Conservation (phyloP, 2,113 vertebrate genomes). For the Gymnogyps californianus region DNA sequence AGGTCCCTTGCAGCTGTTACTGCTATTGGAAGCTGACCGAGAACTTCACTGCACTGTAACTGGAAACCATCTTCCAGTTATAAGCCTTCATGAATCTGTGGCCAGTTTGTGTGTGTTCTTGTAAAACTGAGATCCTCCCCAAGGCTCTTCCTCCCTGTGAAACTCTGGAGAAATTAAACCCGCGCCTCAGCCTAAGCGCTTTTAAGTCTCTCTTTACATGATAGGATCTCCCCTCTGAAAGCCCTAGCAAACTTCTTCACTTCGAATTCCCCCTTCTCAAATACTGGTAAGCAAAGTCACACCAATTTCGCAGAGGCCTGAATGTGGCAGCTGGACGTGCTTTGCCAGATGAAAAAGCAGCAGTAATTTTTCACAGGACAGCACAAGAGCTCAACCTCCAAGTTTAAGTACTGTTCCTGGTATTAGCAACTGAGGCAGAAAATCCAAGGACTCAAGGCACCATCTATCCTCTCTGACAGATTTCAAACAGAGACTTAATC, state of each 20-base stretch:
- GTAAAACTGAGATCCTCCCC: background rate
- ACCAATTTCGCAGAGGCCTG: background rate
- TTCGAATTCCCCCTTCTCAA: background rate
- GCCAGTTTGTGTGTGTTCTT: background rate
- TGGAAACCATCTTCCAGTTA: background rate
- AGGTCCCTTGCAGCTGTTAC: background rate
- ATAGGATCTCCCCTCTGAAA: background rate
- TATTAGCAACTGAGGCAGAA: background rate
- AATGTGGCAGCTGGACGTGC: rapidly evolving
- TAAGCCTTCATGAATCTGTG: background rate
- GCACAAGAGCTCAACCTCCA: background rate
- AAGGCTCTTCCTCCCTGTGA: background rate
- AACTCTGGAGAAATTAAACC: background rate
- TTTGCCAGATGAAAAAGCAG: background rate
- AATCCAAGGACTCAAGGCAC: background rate
- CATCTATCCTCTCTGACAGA: background rate
- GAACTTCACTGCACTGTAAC: background rate
- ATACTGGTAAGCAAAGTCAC: background rate
- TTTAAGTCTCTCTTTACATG: background rate
- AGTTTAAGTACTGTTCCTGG: background rate
- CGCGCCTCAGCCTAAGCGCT: background rate
- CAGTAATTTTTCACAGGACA: background rate
- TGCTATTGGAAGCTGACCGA: background rate
- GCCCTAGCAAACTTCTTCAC: background rate
- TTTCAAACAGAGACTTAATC: background rate